Base-by-base conservation (phyloP, 2,888 invertebrate genomes). In the Amphipyra berbera region DNA sequence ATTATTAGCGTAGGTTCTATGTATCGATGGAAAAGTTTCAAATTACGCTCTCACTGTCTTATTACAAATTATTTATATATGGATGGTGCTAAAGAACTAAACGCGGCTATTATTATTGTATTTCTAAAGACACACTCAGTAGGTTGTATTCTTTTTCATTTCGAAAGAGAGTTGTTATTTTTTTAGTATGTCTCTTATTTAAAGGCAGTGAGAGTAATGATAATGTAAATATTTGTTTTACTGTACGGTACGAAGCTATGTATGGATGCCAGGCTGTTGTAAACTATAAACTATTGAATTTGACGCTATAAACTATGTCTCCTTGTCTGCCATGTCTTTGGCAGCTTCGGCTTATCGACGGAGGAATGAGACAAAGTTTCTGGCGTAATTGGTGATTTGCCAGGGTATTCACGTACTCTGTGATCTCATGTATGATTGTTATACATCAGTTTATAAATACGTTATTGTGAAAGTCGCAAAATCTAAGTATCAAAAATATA, bases 391-490 rank as follows among this genome's bases (percentile, higher is more conserved):
- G 86, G 88, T 91, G 88, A 89, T 90, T 89, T 81, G 91, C 92
- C 91, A 92, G 93, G 89, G 90, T 91, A 86, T 84, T 59, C 78
- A 82, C 79, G 82, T 92, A 90, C 93, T 90, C 94, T 94, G 95
- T 95, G 95, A 95, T 95, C 95, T 95, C 95, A 95, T 91, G 89
- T 90, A 90, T 92, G 93, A 89, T 90, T 92, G 92, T 91, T 89
- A 86, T 80, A 83, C 84, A 84, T 79, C 84, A 82, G 81, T 86
- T 81, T 83, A 78, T 81, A 82, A 85, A 82, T 82, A 85, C 82
- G 82, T 85, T 86, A 81, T 78, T 84, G 83, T 84, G 82, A 81
- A 84, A 82, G 85, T 88, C 87, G 87, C 88, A 88, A 88, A 87
- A 77, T 73, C 45, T 62, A 64, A 69, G 60, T 69, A 61, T 78